phyloP scores from a whole-genome alignment of 2,888 invertebrate genomes.

The Thymelicus lineola region DNA sequence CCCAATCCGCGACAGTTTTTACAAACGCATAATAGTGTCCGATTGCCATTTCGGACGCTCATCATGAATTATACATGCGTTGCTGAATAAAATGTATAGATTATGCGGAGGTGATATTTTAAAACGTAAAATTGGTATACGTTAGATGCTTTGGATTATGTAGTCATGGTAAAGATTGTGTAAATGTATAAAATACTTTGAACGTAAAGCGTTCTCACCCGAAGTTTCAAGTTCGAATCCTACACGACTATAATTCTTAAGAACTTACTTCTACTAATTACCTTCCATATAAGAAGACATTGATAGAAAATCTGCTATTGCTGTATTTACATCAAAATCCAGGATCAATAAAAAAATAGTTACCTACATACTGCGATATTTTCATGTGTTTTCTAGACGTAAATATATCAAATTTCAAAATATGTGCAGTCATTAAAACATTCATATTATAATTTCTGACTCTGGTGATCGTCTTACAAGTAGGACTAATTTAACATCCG shows the following conservation, averaged over 20 bases:
- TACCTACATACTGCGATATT: too few species aligned
- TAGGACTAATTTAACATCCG: constrained; percentile 20
- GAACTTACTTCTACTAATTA: too few species aligned
- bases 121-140: neutral
- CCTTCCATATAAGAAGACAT: too few species aligned
- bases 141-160: neutral
- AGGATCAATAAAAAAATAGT: too few species aligned
- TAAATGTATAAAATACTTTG: neutral
- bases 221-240: too few species aligned
- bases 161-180: neutral
- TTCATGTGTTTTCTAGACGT: too few species aligned
- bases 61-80: constrained; percentile 35
- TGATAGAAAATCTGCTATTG: too few species aligned
- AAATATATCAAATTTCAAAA: too few species aligned
- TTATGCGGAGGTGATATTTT: neutral
- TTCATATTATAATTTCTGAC: neutral
- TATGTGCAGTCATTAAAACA: neutral
- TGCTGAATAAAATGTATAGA: constrained; percentile 16
- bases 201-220: too few species aligned
- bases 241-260: too few species aligned
- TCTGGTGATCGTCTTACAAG: constrained; percentile 8
- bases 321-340: too few species aligned
- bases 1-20: constrained; percentile 51
- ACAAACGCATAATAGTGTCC: constrained; percentile 43
- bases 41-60: constrained; percentile 36